Base-by-base conservation (phyloP, 2,113 vertebrate genomes). In the Xenopus laevis region DNA sequence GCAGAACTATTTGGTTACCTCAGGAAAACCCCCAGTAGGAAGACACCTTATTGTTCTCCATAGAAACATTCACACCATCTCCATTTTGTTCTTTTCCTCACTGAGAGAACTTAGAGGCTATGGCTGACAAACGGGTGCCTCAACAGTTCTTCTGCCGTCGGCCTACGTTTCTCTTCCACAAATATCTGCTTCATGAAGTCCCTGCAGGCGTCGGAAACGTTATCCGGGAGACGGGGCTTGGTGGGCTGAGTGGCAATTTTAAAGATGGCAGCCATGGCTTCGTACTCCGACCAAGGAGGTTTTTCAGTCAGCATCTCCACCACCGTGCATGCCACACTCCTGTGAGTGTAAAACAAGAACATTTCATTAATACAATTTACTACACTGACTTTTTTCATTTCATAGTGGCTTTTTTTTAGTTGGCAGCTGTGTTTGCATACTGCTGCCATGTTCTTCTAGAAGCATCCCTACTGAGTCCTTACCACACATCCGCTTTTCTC, bases 251-350 rank as follows among this genome's bases (percentile, higher is more conserved):
- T 96, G 65, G 94, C 95, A 0, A 96, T 96, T 78, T 96, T 96
- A 80, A 96, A 96, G 80, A 96, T 95, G 27, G 95, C 95, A 0
- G 95, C 95, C 95, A 96, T 96, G 71, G 94, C 95, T 85, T 96
- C 95, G 0, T 88, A 96, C 82, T 96, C 95, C 0, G 95, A 91
- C 95, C 95, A 96, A 0, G 95, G 95, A 0, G 95, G 95, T 73
- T 96, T 96, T 83, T 96, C 94, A 0, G 93, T 96, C 82, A 96
- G 40, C 95, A 96, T 96, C 80, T 96, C 95, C 79, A 96, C 95
- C 65, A 96, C 93, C 0, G 95, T 96, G 83, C 94, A 96, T 18
- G 93, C 95, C 53, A 95, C 92, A 7, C 94, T 95, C 95, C 95
- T 96, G 79, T 20, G 78, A 55, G 7, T 40, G 33, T 7, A 69